These are phyloP conservation scores for Notoglanidium macrostoma DNA, from an alignment of 2,797 vertebrate species.

Conservation along the genomic window DNA sequence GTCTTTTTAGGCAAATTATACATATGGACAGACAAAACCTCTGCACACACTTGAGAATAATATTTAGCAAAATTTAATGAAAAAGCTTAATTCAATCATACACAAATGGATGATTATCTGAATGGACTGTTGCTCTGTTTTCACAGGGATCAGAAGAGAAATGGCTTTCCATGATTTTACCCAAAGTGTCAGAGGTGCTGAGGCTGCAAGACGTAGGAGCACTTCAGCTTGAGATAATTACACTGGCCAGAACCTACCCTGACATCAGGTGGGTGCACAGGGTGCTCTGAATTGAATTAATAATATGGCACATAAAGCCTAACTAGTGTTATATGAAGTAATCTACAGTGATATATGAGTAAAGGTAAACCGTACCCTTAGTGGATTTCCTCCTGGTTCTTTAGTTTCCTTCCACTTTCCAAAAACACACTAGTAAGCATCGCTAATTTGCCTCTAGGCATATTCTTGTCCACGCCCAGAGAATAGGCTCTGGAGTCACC, in stretches of 20 bases:
- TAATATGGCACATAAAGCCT: background rate
- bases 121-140: background rate
- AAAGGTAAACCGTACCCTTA: background rate
- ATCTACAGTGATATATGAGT: background rate
- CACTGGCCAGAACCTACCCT: slow-evolving; percentile 71
- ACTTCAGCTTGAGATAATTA: slow-evolving; percentile 83
- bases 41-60: background rate
- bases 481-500: too few species aligned
- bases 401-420: background rate
- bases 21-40: background rate
- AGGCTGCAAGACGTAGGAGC: slow-evolving; percentile 77
- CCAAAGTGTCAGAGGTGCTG: slow-evolving; percentile 78
- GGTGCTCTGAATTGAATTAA: background rate
- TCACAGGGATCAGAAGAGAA: slow-evolving; percentile 74
- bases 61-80: background rate
- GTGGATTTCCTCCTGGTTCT: background rate
- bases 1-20: background rate
- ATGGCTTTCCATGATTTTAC: slow-evolving; percentile 71
- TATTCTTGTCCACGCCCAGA: background rate
- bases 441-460: background rate
- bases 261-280: slow-evolving; percentile 81
- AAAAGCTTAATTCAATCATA: background rate
- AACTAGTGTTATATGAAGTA: background rate
- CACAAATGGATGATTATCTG: background rate
- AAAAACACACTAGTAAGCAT: background rate